Base-by-base conservation (phyloP, 2,797 vertebrate species). In the Phalloptychus januarius region DNA sequence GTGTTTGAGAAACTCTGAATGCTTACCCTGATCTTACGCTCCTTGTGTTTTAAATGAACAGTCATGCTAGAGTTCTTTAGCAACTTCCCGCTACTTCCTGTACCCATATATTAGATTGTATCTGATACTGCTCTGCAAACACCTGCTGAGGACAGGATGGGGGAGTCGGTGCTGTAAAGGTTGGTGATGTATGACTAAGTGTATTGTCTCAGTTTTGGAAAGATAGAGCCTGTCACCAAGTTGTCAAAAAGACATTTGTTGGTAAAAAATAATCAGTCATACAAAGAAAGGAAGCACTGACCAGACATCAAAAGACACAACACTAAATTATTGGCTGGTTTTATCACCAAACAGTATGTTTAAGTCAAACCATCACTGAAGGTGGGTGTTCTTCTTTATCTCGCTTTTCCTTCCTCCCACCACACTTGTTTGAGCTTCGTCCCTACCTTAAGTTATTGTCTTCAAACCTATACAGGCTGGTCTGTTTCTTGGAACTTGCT, bases 131-230 rank as follows among this genome's bases (percentile, higher is more conserved):
- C 81, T 69, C 33, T 58, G 63, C 52, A 82, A 85, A 85, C 92
- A 93, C 86, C 91, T 93, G 90, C 74, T 38, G 78, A 75, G 67
- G 74, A 71, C 86, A 79, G 87, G 86, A 92, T 91, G 86, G 70
- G 87, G 85, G 85, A 76, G 18, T 33, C 2, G 36, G 38, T 71
- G 82, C 80, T 84, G 79, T 88, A 79, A 87, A 83, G 28, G 67
- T 76, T 58, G 71, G 56, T 48, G 63, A 44, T 18, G 82, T 81
- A 77, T 74, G 71, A 85, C 74, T 28, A 58, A 74, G 74, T 69
- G 78, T n/a, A 81, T 91, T 91, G 89, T 91, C 72, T 85, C 13
- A 0, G 2, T 61, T 70, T 72, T 72, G 38, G 45, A 84, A 74
- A 79, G 77, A 38, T 67, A 44, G 71, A 79, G 54, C 28, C 71